Percentiles rank a stretch among this genome's conserved stretches.
Conservation (phyloP, 1,140 invertebrate genomes). For the Lasioglossum albipes region DNA sequence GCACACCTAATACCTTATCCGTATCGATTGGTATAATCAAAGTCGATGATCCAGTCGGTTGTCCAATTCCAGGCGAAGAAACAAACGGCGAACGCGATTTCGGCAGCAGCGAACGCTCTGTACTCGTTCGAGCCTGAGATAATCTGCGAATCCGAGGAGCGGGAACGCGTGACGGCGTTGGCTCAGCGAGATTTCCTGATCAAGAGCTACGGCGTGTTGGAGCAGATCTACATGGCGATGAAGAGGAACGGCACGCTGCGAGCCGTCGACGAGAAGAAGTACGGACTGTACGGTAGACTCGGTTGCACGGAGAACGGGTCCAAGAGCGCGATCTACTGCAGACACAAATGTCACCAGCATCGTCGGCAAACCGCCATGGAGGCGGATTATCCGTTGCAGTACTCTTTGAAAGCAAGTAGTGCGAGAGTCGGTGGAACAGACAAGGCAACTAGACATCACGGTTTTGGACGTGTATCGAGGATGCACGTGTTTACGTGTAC, state of each 20-base stretch:
- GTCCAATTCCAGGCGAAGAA: constrained; percentile 33
- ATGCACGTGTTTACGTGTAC: too few species aligned
- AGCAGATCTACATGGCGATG: constrained; percentile 83
- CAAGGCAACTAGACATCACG: too few species aligned
- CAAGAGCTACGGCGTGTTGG: constrained; percentile 83
- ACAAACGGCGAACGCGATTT: not conserved
- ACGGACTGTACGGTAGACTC: constrained; percentile 78
- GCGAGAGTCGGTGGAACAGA: not conserved
- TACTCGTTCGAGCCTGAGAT: constrained; percentile 83
- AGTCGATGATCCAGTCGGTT: not conserved
- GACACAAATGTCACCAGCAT: constrained; percentile 17
- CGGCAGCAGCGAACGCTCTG: constrained; percentile 22
- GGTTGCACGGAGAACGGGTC: constrained; percentile 15
- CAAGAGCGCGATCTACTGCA: not conserved
- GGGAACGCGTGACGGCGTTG: constrained; percentile 81
- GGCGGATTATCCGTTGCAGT: constrained; percentile 20
- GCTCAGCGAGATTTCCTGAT: constrained; percentile 84
- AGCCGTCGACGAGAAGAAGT: constrained; percentile 81
- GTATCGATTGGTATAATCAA: too few species aligned
- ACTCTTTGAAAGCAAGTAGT: constrained; percentile 39
- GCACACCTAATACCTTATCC: too few species aligned
- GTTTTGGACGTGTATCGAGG: too few species aligned
- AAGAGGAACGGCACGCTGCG: constrained; percentile 81
- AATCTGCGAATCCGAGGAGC: constrained; percentile 84
- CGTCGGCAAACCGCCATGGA: constrained; percentile 5